Conservation (phyloP, 1,140 invertebrate genomes). For the Tetragnatha versicolor region DNA sequence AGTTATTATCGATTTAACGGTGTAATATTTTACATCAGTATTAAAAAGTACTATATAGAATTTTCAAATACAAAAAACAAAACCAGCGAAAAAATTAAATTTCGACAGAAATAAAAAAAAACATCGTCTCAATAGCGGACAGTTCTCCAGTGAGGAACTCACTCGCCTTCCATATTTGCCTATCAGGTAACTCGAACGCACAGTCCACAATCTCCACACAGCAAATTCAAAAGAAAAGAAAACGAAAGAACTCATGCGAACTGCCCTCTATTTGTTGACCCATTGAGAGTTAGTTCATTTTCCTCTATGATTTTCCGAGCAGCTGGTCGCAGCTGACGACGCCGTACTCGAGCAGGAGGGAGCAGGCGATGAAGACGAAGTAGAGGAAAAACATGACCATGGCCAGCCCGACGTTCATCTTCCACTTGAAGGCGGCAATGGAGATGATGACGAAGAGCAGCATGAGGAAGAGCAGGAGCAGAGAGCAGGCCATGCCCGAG, state of each 20-base stretch:
- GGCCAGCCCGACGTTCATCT: slow-evolving; percentile 94
- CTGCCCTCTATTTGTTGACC: too few relatives aligned
- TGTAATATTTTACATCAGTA: too few relatives aligned
- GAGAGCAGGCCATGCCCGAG: slow-evolving; percentile 95
- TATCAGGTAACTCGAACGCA: too few relatives aligned
- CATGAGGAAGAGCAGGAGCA: slow-evolving; percentile 94
- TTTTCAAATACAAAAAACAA: too few relatives aligned
- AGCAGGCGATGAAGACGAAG: slow-evolving; percentile 92
- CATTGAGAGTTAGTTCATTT: too few relatives aligned
- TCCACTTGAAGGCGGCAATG: slow-evolving; percentile 95
- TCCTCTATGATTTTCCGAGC: slow-evolving; percentile 3
- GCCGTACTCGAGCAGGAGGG: slow-evolving; percentile 90
- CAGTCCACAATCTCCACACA: background rate
- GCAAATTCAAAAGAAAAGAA: background rate
- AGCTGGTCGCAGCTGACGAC: slow-evolving; percentile 73
- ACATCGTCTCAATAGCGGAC: too few relatives aligned
- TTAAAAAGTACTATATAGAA: too few relatives aligned
- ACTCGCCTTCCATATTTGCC: too few relatives aligned
- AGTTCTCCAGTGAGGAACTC: too few relatives aligned
- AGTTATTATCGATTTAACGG: too few relatives aligned
- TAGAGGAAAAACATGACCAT: slow-evolving; percentile 96
- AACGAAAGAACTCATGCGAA: background rate
- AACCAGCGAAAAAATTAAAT: too few relatives aligned
- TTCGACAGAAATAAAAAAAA: too few relatives aligned
- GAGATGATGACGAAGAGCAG: slow-evolving; percentile 92